Evolutionary conservation across 2,113 vertebrate species (phyloP).

Genomic region (Pantherophis guttatus): DNA sequence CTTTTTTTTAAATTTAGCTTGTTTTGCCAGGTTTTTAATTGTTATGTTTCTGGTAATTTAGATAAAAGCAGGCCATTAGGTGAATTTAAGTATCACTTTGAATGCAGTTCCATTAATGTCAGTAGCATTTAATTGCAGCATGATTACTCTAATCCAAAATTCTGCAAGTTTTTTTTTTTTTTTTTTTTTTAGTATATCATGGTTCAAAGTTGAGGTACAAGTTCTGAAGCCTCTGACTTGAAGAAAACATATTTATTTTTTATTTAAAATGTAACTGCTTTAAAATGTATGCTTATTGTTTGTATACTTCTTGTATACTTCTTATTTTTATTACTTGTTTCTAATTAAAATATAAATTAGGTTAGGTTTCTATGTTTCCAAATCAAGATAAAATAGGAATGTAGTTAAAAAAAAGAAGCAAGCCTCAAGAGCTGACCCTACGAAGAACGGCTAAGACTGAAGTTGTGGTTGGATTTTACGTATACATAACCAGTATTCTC

Average conservation of each 20-base stretch:
- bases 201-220: not conserved
- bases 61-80: not conserved
- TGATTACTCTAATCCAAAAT: not conserved
- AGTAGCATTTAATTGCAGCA: not conserved
- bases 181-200: not conserved
- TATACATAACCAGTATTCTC: not conserved
- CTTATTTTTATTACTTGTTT: not conserved
- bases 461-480: not conserved
- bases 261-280: not conserved
- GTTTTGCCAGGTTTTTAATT: conserved; percentile 13
- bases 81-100: not conserved
- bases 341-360: not conserved
- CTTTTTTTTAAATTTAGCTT: not conserved
- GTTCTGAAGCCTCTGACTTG: not conserved
- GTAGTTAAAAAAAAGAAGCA: not conserved
- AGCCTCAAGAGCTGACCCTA: not conserved
- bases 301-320: not conserved
- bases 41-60: not conserved
- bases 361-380: not conserved
- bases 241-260: not conserved
- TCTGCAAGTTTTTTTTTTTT: not conserved
- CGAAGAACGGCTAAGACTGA: not conserved
- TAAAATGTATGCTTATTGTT: not conserved
- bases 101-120: not conserved
- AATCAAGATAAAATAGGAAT: not conserved